Percentiles rank a stretch among this genome's conserved stretches.
Evolutionary conservation across 2,797 vertebrate species (phyloP).

Genomic region (Sternarchorhynchus goeldii): DNA sequence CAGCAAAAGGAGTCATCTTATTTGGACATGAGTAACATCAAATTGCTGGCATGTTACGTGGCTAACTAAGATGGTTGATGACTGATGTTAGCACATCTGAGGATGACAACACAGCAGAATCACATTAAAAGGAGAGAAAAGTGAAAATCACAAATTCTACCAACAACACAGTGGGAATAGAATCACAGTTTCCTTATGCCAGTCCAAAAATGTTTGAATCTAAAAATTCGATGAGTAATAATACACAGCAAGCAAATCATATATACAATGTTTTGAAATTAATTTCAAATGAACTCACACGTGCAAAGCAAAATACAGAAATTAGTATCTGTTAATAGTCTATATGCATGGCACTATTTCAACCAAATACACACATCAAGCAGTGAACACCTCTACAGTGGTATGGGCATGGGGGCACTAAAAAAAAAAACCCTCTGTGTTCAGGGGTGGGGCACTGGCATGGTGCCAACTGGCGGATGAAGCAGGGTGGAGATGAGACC

Average conservation of each 20-base stretch:
- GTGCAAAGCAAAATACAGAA: not conserved
- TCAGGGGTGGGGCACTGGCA: conserved; percentile 54
- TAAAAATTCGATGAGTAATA: not conserved
- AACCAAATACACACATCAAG: not conserved
- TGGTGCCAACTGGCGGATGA: conserved; percentile 15
- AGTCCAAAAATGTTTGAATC: not conserved
- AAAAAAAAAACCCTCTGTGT: conserved; percentile 1
- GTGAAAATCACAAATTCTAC: not conserved
- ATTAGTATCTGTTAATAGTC: not conserved
- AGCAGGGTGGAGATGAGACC: conserved; percentile 33
- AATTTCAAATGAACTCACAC: not conserved
- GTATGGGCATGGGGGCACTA: conserved; percentile 8
- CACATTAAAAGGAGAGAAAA: not conserved
- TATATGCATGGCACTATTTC: not conserved
- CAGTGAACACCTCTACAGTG: not conserved
- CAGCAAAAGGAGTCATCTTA: conserved; percentile 60
- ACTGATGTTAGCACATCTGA: conserved; percentile 27
- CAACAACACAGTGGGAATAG: not conserved
- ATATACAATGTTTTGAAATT: not conserved
- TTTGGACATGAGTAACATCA: conserved; percentile 66
- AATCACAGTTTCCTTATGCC: not conserved
- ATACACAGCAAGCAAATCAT: not conserved
- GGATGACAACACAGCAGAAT: conserved; percentile 18
- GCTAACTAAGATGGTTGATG: conserved; percentile 55
- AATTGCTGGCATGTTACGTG: conserved; percentile 68